Evolutionary conservation across 2,888 invertebrate genomes (phyloP), one percentile per base, ranked within the genome.

Genomic region (Diarsia rubi): DNA sequence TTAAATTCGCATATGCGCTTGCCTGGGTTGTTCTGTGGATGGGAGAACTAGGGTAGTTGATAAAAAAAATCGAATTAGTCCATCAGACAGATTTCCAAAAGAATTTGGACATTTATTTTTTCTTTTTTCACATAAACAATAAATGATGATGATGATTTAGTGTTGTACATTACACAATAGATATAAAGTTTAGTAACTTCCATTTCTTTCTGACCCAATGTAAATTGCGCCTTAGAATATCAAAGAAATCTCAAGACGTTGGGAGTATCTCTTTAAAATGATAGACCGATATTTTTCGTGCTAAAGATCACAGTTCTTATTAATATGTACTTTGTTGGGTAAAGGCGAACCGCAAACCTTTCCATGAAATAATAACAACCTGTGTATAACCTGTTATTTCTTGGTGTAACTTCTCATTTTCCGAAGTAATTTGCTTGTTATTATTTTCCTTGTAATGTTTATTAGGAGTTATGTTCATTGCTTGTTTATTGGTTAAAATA

Each of bases 231-330:
- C n/a, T 62, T n/a, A 16, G 44, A 71, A 71, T 71, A 72, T 81
- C 70, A 84, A 81, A 78, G 47, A 63, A 73, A 57, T 73, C 44
- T 45, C 52, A 45, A 73, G 82, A 44, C 44, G 75, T 37, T 75
- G 19, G 19, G 16, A 83, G 75, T 78, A 65, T 75, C 71, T 84
- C 82, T 69, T 81, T 81, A 84, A 81, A 69, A 83, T 81, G 73
- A 75, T 75, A 69, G 65, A 84, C 78, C 54, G 65, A 8, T 75
- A 27, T 65, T 69, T 78, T 71, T 60, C 62, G 31, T 68, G 62
- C 9, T 47, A 78, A 73, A 80, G 57, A 68, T 76, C 54, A 63
- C 63, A 69, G 74, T 69, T 71, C 45, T 71, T 69, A n/a, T n/a
- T n/a, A n/a, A n/a, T n/a, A 54, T 75, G 45, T 75, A 57, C 37